Conservation (phyloP, 2,113 vertebrate genomes). For the Taurulus bubalis region DNA sequence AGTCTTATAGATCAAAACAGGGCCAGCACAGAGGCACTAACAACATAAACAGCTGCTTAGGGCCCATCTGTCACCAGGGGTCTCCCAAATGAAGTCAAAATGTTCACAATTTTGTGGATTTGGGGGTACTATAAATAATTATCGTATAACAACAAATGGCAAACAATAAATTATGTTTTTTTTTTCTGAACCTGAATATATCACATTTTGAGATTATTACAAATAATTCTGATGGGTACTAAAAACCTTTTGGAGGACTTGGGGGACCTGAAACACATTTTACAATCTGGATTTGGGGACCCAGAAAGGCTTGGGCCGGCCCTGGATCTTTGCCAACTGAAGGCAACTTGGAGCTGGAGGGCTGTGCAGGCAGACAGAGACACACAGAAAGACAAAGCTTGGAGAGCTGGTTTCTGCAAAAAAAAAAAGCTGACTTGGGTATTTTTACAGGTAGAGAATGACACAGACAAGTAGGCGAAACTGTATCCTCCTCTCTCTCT, state of each 20-base stretch:
- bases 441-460: conserved; percentile 72
- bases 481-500: conserved; percentile 41
- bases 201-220: not conserved
- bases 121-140: not conserved
- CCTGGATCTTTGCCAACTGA: conserved; percentile 32
- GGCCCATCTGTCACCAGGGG: not conserved
- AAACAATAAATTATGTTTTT: not conserved
- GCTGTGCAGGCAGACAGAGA: conserved; percentile 72
- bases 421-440: conserved; percentile 50
- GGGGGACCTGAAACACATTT: not conserved
- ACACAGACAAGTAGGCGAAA: conserved; percentile 57
- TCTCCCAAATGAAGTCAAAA: not conserved
- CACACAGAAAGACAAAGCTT: conserved; percentile 57
- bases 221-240: not conserved
- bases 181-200: not conserved
- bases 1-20: conserved; percentile 6
- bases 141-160: not conserved
- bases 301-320: conserved; percentile 23
- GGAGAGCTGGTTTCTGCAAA: conserved; percentile 63
- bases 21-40: conserved; percentile 7
- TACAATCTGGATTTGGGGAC: not conserved
- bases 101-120: not conserved
- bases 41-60: not conserved
- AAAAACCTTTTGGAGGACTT: not conserved
- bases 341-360: conserved; percentile 69